These are phyloP conservation scores for Chrysotoxum bicinctum DNA, from an alignment of 2,888 invertebrate species.

Conservation along the genomic window DNA sequence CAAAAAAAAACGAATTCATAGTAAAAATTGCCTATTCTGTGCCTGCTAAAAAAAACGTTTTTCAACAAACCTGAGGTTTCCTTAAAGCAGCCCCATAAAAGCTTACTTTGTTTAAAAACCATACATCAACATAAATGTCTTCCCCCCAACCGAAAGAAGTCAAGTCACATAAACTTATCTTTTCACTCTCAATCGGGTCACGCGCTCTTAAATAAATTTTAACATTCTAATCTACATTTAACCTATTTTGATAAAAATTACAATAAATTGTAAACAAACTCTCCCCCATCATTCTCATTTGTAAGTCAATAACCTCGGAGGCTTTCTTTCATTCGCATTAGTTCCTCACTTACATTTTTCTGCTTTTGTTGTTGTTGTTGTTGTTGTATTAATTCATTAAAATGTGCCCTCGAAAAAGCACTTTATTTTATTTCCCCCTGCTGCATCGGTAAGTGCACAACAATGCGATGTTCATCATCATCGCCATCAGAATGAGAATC, in stretches of 20 bases:
- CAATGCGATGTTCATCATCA: slow-evolving; percentile 25
- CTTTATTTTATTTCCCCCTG: slow-evolving; percentile 31
- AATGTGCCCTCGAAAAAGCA: slow-evolving; percentile 22
- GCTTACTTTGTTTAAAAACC: not conserved
- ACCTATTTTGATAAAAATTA: slow-evolving; percentile 36
- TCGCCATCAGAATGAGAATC: slow-evolving; percentile 6
- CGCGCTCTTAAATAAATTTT: slow-evolving; percentile 20
- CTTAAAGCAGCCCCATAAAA: not conserved
- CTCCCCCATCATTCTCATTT: slow-evolving; percentile 15
- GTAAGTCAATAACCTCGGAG: slow-evolving; percentile 45
- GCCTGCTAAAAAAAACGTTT: not conserved
- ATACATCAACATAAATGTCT: not conserved
- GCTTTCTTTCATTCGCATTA: slow-evolving; percentile 29
- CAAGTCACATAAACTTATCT: slow-evolving; percentile 5
- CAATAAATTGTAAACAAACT: slow-evolving; percentile 33
- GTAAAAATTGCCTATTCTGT: too few relatives aligned
- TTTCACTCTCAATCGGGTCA: slow-evolving; percentile 6
- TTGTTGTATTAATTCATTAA: not conserved
- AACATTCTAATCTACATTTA: slow-evolving; percentile 22
- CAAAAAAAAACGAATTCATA: too few relatives aligned
- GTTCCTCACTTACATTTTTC: not conserved
- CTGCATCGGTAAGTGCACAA: slow-evolving; percentile 9
- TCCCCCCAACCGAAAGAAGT: not conserved
- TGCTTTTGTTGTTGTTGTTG: too few relatives aligned
- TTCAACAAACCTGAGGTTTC: not conserved